Evolutionary conservation across 1,140 invertebrate genomes (phyloP).

Genomic region (Calosoma granatense): DNA sequence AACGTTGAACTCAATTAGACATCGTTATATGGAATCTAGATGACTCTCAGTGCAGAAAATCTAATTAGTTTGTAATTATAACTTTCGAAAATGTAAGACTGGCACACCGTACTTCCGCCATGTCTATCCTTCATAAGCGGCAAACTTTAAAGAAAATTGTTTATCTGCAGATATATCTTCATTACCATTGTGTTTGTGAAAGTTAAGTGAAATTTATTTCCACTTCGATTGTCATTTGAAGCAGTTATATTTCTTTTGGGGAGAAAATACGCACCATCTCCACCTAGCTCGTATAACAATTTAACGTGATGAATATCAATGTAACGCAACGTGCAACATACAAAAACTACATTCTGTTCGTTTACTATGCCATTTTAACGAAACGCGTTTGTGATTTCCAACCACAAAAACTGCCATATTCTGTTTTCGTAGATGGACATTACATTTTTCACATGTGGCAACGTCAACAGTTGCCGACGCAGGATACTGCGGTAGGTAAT

Average conservation of each 20-base stretch:
- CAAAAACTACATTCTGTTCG: no score
- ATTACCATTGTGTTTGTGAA: conserved; percentile 8
- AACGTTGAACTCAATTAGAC: neutral
- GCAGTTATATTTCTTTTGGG: neutral
- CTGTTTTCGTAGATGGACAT: no score
- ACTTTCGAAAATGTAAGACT: neutral
- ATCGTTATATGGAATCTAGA: neutral
- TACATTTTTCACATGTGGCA: no score
- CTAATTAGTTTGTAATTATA: neutral
- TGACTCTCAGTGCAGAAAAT: neutral
- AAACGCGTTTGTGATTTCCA: no score
- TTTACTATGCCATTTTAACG: no score
- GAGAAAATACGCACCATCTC: neutral
- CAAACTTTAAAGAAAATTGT: conserved; percentile 8
- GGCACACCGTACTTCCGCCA: neutral
- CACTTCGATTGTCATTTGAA: conserved; percentile 1
- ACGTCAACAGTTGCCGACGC: no score
- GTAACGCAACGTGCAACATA: no score
- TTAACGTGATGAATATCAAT: neutral
- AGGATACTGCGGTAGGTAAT: neutral
- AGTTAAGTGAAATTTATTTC: conserved; percentile 8
- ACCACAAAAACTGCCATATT: no score
- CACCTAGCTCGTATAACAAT: neutral
- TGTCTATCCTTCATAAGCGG: neutral
- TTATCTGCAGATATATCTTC: conserved; percentile 8